phyloP scores from a whole-genome alignment of 2,797 vertebrate genomes.

The Geotrypetes seraphini region DNA sequence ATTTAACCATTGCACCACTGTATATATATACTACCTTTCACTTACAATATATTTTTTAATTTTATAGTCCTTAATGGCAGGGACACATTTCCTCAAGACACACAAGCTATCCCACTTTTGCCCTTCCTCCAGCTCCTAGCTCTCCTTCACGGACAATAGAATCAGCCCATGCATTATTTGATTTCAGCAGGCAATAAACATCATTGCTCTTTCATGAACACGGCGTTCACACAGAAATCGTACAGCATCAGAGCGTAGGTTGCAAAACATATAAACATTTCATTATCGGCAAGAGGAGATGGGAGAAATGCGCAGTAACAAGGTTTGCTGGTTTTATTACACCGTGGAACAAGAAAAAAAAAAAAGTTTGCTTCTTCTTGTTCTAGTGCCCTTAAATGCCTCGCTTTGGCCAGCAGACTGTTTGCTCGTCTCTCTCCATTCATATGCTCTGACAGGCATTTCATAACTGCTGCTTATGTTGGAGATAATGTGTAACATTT shows the following conservation, averaged over 20 bases:
- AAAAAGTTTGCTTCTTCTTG: too few species aligned
- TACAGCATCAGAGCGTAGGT: background rate
- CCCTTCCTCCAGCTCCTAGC: background rate
- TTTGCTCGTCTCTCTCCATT: background rate
- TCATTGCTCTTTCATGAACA: background rate
- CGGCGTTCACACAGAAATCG: background rate
- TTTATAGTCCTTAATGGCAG: too few species aligned
- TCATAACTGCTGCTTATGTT: background rate
- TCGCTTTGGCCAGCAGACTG: background rate
- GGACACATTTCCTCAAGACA: too few species aligned
- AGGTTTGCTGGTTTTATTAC: background rate
- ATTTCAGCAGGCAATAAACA: background rate
- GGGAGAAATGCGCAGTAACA: background rate
- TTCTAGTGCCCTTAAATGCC: background rate
- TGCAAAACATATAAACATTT: background rate
- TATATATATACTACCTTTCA: too few species aligned
- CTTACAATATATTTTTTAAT: too few species aligned
- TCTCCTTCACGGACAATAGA: background rate
- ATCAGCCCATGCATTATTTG: background rate
- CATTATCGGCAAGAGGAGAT: background rate
- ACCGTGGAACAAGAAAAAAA: background rate
- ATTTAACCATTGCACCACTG: too few species aligned
- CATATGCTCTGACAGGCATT: background rate
- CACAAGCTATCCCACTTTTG: too few species aligned
- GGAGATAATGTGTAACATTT: background rate